Evolutionary conservation across 2,888 invertebrate species (phyloP).

Genomic region (Macropis europaea): DNA sequence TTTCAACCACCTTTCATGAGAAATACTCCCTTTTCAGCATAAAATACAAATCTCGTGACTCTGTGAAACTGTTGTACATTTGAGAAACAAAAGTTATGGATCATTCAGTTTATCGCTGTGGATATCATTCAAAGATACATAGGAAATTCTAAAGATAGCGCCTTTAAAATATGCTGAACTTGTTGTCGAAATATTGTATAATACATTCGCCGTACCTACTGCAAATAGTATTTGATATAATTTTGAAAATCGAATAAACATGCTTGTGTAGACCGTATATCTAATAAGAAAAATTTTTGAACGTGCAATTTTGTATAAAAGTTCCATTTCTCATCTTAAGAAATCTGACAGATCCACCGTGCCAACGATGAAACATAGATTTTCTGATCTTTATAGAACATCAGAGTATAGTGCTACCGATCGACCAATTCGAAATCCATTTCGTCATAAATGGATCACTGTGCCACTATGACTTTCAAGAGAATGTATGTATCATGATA

Average conservation of each 20-base stretch:
- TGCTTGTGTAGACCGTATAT: no score
- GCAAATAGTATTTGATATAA: no score
- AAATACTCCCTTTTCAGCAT: slow-evolving; percentile 29
- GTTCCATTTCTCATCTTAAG: slow-evolving; percentile 10
- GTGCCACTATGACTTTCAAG: slow-evolving; percentile 31
- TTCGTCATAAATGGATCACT: slow-evolving; percentile 57
- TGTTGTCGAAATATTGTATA: no score
- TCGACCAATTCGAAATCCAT: slow-evolving; percentile 56
- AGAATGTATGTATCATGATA: slow-evolving; percentile 71
- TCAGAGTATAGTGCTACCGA: slow-evolving; percentile 30
- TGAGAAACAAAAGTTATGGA: neutral
- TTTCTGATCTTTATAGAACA: slow-evolving; percentile 28
- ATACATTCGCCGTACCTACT: no score
- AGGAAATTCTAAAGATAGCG: no score
- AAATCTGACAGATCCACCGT: neutral
- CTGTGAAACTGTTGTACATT: neutral
- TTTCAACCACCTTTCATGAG: slow-evolving; percentile 16
- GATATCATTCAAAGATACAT: neutral
- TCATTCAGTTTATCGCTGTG: neutral
- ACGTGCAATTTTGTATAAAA: slow-evolving; percentile 14
- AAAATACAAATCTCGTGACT: neutral
- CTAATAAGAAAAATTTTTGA: slow-evolving; percentile 11
- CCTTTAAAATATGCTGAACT: no score
- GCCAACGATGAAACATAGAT: slow-evolving; percentile 39
- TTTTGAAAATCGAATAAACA: neutral